These are phyloP conservation scores for Pomacea canaliculata DNA, from an alignment of 2,888 invertebrate genomes.

Conservation along the genomic window DNA sequence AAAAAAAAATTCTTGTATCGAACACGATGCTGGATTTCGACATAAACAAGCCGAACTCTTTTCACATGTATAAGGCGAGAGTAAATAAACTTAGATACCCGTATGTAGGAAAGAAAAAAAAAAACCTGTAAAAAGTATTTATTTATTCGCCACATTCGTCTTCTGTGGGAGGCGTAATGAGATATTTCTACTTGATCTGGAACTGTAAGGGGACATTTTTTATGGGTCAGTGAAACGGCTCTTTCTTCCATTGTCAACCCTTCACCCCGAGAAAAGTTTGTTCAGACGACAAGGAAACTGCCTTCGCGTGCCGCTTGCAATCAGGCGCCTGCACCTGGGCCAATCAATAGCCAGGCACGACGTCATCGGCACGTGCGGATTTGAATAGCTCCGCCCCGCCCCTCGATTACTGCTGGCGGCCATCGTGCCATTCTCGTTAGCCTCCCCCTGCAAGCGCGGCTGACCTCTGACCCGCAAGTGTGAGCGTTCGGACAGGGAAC, in stretches of 20 bases:
- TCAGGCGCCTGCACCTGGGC: constrained; percentile 30
- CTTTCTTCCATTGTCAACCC: neutral
- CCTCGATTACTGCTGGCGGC: constrained; percentile 18
- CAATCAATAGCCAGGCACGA: constrained; percentile 24
- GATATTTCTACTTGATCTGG: too few species aligned
- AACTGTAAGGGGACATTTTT: too few species aligned
- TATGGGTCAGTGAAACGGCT: too few species aligned
- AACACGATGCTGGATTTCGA: too few species aligned
- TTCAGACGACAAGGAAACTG: constrained; percentile 15
- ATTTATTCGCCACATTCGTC: too few species aligned
- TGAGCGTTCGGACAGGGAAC: constrained; percentile 5
- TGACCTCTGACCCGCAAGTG: constrained; percentile 22
- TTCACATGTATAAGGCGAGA: too few species aligned
- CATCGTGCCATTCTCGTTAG: constrained; percentile 20
- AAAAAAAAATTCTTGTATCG: too few species aligned
- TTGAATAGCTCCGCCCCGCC: constrained; percentile 27
- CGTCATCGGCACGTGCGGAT: constrained; percentile 28
- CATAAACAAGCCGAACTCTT: too few species aligned
- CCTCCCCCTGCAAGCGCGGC: constrained; percentile 16
- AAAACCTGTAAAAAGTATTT: too few species aligned
- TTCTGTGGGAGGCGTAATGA: too few species aligned
- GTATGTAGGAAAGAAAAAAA: too few species aligned
- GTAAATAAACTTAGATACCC: too few species aligned
- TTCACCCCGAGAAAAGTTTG: neutral
- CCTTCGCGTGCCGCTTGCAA: constrained; percentile 26